Conservation (phyloP, 2,113 vertebrate species). For the Mionectes macconnelli region DNA sequence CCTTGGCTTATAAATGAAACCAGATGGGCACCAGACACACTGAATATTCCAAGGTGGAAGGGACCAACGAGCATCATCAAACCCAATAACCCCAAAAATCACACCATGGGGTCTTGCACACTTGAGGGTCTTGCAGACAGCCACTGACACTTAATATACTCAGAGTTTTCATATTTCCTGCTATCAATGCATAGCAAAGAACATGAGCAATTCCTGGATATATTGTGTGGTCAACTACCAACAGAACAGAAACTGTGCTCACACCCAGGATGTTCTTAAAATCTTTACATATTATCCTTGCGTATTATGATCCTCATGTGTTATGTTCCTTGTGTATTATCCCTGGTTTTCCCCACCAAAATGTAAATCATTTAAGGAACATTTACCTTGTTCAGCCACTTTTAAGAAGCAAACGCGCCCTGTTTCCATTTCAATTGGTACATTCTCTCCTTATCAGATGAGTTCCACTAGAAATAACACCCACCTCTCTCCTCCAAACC, state of each 20-base stretch:
- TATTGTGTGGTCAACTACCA: neutral
- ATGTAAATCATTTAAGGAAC: neutral
- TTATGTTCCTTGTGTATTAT: neutral
- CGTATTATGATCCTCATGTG: neutral
- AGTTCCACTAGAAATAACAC: neutral
- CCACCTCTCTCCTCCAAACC: neutral
- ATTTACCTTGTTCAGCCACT: neutral
- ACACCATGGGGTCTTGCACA: neutral
- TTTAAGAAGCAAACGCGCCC: neutral
- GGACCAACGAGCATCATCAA: neutral
- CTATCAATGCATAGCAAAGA: neutral
- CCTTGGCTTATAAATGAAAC: neutral
- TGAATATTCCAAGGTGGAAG: neutral
- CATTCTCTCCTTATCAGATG: constrained; percentile 14
- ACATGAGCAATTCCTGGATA: neutral
- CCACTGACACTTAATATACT: neutral
- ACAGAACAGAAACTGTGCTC: neutral
- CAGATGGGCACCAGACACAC: neutral
- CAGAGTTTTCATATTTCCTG: neutral
- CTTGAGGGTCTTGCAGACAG: neutral
- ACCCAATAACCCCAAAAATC: neutral
- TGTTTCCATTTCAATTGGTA: neutral
- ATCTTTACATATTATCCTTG: neutral
- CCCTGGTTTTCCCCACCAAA: neutral
- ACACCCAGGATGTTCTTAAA: neutral